phyloP scores from a whole-genome alignment of 2,797 vertebrate species.

The Pogoniulus pusillus region DNA sequence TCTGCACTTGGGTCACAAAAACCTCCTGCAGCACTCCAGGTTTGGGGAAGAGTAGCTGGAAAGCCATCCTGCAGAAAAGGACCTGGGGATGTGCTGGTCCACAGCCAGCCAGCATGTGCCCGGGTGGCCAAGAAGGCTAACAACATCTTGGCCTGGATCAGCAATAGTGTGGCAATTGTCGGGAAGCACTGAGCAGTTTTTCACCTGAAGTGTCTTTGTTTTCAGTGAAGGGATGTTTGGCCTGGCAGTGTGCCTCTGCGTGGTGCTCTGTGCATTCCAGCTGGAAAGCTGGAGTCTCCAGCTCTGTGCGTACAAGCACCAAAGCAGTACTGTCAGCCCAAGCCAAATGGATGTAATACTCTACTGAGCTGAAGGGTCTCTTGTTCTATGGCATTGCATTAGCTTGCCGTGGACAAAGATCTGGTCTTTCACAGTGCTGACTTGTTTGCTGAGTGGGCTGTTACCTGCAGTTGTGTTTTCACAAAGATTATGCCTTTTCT shows the following conservation, averaged over 20 bases:
- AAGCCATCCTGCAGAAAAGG: no score
- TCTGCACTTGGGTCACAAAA: no score
- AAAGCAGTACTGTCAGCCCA: neutral
- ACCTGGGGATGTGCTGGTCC: no score
- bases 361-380: neutral
- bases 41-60: no score
- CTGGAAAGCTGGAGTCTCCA: neutral
- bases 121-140: no score
- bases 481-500: neutral
- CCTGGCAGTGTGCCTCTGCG: neutral
- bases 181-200: neutral
- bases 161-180: no score
- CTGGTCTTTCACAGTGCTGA: neutral
- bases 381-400: neutral
- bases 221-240: neutral
- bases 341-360: neutral
- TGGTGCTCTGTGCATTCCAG: accelerated
- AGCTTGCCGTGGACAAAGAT: neutral
- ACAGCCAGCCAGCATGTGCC: no score
- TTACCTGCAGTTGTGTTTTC: neutral
- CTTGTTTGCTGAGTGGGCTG: neutral
- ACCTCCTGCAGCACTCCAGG: no score
- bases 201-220: neutral
- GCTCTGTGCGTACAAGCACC: neutral
- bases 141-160: no score